Evolutionary conservation across 1,140 invertebrate genomes (phyloP), one percentile per base, ranked within the genome.

Genomic region (Mercenaria mercenaria): DNA sequence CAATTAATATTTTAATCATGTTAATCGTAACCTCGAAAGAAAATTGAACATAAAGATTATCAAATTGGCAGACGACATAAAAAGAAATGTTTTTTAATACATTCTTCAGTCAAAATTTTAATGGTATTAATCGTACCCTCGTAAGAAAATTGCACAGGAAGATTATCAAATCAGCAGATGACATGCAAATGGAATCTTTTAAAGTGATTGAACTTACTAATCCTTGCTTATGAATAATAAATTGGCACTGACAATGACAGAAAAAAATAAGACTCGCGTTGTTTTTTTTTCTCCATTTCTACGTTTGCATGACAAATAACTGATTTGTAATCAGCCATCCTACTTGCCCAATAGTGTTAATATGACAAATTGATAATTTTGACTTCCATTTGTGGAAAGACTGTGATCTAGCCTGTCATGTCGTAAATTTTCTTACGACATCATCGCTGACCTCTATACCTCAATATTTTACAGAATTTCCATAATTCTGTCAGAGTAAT

Each of bases 291-390:
- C 15, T 47, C 15, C 43, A 6, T 47, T 59, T 59, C 23, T 47
- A 43, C 41, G 15, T 18, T n/a, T 74, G 69, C 47, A 47, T 85
- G 83, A 85, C 83, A 74, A 72, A 52, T 85, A 74, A 85, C 47
- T 72, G 69, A 76, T 56, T 43, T 37, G 50, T 59, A 85, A 85
- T 67, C 47, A 59, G 26, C 34, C 32, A 32, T 72, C 67, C 50
- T 64, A 69, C 34, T 74, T 74, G 69, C 69, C 47, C 26, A 76
- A 56, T 69, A 56, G 83, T 74, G 83, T 56, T 85, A 85, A 85
- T 85, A 74, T 81, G 56, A 88, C 86, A 88, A 88, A 81, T 88
- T 88, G 74, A 79, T 80, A 81, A 80, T 88, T 81, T 67, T 52
- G 56, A 41, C 72, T 47, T 81, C 43, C 76, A 88, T 88, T 81